phyloP scores from a whole-genome alignment of 2,888 invertebrate genomes.

The Noctua comes region DNA sequence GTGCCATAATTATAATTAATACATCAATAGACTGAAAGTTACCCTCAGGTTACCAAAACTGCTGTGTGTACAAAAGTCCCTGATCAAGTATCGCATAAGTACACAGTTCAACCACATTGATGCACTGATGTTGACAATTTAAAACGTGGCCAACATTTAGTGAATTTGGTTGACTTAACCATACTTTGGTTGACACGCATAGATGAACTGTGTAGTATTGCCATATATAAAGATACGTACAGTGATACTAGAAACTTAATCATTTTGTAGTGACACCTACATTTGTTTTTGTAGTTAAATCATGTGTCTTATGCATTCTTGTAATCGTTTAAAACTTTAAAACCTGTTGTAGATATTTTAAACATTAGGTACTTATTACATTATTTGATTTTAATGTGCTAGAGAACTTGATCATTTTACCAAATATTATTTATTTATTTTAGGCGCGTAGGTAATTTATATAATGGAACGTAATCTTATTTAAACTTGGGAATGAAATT shows the following conservation, averaged over 20 bases:
- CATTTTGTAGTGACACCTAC: neutral
- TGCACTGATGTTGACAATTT: neutral
- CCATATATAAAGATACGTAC: neutral
- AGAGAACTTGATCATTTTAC: neutral
- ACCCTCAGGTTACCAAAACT: neutral
- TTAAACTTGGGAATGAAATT: neutral
- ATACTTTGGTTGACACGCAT: neutral
- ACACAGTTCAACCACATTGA: neutral
- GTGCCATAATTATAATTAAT: neutral
- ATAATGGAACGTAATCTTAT: neutral
- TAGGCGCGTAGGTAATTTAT: neutral
- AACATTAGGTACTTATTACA: neutral
- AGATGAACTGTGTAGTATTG: neutral
- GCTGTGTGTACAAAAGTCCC: neutral
- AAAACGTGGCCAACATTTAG: neutral
- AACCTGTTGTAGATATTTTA: constrained; percentile 8
- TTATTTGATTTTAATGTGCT: constrained; percentile 10
- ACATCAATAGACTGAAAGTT: constrained; percentile 2
- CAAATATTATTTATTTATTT: neutral
- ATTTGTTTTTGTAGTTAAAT: neutral
- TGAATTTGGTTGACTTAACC: neutral
- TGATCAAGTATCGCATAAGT: neutral
- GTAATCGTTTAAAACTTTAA: constrained; percentile 1
- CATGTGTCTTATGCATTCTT: constrained; percentile 35
- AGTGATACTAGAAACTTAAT: neutral